Percentiles rank a stretch among this genome's conserved stretches.
phyloP scores from a whole-genome alignment of 2,113 vertebrate genomes.

The Acrocephalus kingi region DNA sequence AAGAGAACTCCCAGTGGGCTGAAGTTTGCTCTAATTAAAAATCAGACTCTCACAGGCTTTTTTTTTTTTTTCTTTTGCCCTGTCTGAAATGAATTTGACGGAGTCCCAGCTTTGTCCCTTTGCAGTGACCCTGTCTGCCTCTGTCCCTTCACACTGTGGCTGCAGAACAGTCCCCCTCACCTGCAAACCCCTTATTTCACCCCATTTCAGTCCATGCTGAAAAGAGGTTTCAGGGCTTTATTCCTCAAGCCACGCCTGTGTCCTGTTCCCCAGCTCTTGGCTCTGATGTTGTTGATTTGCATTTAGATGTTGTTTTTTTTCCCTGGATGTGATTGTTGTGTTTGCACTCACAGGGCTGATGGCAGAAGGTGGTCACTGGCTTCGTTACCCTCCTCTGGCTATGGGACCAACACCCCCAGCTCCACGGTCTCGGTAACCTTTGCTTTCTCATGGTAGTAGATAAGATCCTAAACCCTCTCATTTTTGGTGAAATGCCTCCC shows the following conservation, averaged over 20 bases:
- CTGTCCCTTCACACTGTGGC: not conserved
- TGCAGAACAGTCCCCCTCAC: not conserved
- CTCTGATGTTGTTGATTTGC: not conserved
- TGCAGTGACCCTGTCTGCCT: accelerated
- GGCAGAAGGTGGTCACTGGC: slow-evolving; percentile 97
- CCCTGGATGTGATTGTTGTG: accelerated
- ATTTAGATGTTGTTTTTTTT: not conserved
- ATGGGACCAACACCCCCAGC: slow-evolving; percentile 97
- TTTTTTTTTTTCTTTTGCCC: not conserved
- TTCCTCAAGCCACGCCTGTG: not conserved
- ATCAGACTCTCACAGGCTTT: accelerated
- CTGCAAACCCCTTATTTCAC: not conserved
- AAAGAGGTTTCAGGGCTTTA: not conserved
- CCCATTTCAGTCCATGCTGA: not conserved
- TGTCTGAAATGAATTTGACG: accelerated
- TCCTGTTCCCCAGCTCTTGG: not conserved
- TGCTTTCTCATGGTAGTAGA: not conserved
- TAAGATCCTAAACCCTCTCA: not conserved
- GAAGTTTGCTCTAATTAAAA: not conserved
- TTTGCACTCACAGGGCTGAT: slow-evolving; percentile 82
- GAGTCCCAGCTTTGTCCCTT: not conserved
- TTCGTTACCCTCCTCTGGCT: slow-evolving; percentile 95
- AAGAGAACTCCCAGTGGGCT: not conserved
- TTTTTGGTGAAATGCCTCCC: not conserved
- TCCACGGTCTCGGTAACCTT: slow-evolving; percentile 91